Conservation (phyloP, 2,797 vertebrate genomes). For the Xiphophorus birchmanni region DNA sequence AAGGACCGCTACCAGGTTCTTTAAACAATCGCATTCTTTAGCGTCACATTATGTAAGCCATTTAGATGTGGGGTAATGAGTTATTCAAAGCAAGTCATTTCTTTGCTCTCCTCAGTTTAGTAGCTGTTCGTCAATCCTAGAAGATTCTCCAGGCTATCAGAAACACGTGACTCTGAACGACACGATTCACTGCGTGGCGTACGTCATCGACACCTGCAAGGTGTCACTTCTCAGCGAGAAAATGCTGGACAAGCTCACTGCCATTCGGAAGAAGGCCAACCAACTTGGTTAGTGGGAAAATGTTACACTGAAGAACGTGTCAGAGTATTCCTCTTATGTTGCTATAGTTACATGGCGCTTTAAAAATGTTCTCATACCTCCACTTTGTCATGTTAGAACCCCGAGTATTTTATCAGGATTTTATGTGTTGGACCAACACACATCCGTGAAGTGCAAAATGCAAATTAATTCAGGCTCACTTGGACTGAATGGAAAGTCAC, state of each 20-base stretch:
- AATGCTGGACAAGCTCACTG: constrained; percentile 62
- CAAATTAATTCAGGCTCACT: not conserved
- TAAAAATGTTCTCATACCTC: not conserved
- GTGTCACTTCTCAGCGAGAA: constrained; percentile 60
- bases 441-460: not conserved
- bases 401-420: not conserved
- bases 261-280: constrained; percentile 69
- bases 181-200: constrained; percentile 73
- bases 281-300: constrained; percentile 58
- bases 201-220: constrained; percentile 67
- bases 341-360: not conserved
- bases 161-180: constrained; percentile 56
- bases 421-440: not conserved
- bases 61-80: not conserved
- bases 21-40: not conserved
- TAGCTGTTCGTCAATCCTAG: constrained; percentile 43
- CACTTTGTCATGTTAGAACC: not conserved
- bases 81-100: not conserved
- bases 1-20: constrained; percentile 66
- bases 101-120: constrained; percentile 60
- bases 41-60: not conserved
- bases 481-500: not conserved
- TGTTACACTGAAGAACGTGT: not conserved
- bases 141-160: constrained; percentile 44
- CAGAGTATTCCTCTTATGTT: not conserved